phyloP scores from a whole-genome alignment of 1,140 invertebrate species.

The Atta colombica region DNA sequence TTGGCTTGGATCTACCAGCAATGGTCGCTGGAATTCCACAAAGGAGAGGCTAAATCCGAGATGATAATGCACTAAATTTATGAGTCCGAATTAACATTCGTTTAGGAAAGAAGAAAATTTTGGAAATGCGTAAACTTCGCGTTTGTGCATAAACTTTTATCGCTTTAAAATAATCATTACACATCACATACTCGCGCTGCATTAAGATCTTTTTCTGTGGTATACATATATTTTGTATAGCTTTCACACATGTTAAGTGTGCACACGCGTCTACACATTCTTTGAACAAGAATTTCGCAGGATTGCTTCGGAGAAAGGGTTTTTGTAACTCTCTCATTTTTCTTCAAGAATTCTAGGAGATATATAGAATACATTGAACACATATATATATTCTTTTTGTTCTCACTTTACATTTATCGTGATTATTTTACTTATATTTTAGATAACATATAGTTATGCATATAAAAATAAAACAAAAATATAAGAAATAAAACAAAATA shows the following conservation, averaged over 20 bases:
- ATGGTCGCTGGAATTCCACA: neutral
- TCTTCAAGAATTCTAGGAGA: neutral
- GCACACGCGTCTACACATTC: slow-evolving; percentile 15
- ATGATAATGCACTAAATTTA: neutral
- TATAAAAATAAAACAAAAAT: neutral
- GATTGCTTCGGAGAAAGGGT: slow-evolving; percentile 8
- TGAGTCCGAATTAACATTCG: neutral
- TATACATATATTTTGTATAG: slow-evolving; percentile 19
- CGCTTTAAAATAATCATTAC: slow-evolving; percentile 24
- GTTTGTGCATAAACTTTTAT: slow-evolving; percentile 6
- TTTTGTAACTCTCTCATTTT: slow-evolving; percentile 38
- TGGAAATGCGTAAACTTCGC: neutral
- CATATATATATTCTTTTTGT: neutral
- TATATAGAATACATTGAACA: slow-evolving; percentile 5
- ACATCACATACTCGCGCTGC: neutral
- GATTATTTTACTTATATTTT: slow-evolving; percentile 39
- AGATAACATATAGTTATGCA: neutral
- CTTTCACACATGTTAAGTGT: slow-evolving; percentile 14
- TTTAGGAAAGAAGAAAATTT: slow-evolving; percentile 5
- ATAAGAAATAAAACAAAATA: neutral
- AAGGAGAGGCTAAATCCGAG: neutral
- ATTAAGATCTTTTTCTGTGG: slow-evolving; percentile 26
- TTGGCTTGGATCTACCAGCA: neutral
- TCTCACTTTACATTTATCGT: slow-evolving; percentile 20
- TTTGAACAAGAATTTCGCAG: slow-evolving; percentile 42